These are phyloP conservation scores for Conistra vaccinii DNA, from an alignment of 2,888 invertebrate genomes.

Conservation along the genomic window DNA sequence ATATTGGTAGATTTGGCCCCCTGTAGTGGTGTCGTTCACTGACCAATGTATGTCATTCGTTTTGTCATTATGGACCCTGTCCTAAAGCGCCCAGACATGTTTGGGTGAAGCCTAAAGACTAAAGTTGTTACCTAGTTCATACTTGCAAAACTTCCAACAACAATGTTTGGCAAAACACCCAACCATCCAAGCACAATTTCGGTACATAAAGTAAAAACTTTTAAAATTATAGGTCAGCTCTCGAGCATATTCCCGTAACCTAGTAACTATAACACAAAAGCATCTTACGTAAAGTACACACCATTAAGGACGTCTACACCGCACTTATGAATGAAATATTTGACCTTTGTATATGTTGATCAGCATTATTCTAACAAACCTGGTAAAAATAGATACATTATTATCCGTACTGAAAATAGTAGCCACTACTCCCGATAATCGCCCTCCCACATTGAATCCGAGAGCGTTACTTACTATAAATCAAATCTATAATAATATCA, in stretches of 20 bases:
- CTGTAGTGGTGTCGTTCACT: background rate
- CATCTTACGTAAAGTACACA: constrained; percentile 29
- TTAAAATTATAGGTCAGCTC: background rate
- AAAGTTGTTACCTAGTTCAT: background rate
- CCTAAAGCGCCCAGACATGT: no score
- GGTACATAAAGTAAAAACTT: constrained; percentile 23
- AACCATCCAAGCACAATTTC: background rate
- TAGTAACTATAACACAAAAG: constrained; percentile 4
- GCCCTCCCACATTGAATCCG: constrained; percentile 81
- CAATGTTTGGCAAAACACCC: background rate
- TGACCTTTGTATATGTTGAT: constrained; percentile 65
- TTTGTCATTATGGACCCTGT: background rate
- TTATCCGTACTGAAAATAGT: constrained; percentile 81
- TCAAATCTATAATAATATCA: constrained; percentile 85
- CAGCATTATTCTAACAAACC: constrained; percentile 67
- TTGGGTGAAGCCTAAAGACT: background rate
- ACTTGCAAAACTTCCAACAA: background rate
- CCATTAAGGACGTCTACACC: constrained; percentile 42
- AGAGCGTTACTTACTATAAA: constrained; percentile 83
- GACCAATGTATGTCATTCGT: background rate
- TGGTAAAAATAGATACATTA: constrained; percentile 78
- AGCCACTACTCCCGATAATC: constrained; percentile 80
- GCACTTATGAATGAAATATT: constrained; percentile 67
- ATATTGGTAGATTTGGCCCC: no score
- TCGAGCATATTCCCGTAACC: constrained; percentile 4